Evolutionary conservation across 2,113 vertebrate genomes (phyloP).

Genomic region (Guaruba guarouba): DNA sequence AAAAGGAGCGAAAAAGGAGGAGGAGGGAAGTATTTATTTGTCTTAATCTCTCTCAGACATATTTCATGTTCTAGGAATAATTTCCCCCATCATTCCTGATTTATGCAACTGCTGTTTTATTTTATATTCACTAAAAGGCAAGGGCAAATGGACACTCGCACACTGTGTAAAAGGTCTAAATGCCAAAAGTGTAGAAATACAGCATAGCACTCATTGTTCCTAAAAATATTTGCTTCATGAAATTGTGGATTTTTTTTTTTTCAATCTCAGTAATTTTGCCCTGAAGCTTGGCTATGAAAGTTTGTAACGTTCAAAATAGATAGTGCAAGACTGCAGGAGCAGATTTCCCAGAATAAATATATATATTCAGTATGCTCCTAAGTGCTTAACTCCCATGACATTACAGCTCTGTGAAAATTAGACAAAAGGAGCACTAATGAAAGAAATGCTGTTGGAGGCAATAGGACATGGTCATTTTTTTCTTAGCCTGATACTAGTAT

Average conservation of each 20-base stretch:
- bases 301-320: background rate
- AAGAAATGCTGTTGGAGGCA: background rate
- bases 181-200: constrained; percentile 3
- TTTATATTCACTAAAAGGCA: constrained; percentile 7
- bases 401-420: background rate
- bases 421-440: background rate
- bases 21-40: constrained; percentile 43
- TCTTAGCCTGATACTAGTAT: background rate
- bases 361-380: background rate
- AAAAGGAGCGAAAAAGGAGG: background rate
- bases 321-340: background rate
- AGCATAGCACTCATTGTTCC: background rate
- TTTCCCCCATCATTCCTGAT: constrained; percentile 2
- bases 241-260: background rate
- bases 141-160: background rate
- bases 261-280: background rate
- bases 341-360: background rate
- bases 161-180: constrained; percentile 1
- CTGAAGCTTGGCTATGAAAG: background rate
- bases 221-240: background rate
- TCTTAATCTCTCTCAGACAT: constrained; percentile 57
- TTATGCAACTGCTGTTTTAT: background rate
- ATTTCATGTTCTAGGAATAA: constrained; percentile 21
- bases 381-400: background rate
- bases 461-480: background rate